These are phyloP conservation scores for Blastobasis adustella DNA, from an alignment of 2,888 invertebrate genomes.

Conservation along the genomic window DNA sequence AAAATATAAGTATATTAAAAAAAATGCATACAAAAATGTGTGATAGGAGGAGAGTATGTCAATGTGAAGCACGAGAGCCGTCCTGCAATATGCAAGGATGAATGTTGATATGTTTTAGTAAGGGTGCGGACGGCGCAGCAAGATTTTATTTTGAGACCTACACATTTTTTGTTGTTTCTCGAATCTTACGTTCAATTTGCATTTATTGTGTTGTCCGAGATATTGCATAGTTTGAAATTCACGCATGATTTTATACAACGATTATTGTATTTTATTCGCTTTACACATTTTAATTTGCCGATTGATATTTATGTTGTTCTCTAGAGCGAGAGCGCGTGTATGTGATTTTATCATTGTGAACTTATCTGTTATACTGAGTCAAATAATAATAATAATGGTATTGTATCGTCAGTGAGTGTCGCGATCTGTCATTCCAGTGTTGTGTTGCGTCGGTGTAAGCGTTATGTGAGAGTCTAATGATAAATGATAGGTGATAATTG, in stretches of 20 bases:
- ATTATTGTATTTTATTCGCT: slow-evolving; percentile 55
- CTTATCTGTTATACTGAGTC: slow-evolving; percentile 18
- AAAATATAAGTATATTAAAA: slow-evolving; percentile 6
- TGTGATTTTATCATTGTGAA: slow-evolving; percentile 33
- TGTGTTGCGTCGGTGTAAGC: slow-evolving; percentile 54
- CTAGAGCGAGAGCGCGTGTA: slow-evolving; percentile 38
- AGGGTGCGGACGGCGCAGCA: slow-evolving; percentile 21
- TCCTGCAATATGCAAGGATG: slow-evolving; percentile 27
- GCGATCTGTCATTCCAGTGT: slow-evolving; percentile 67
- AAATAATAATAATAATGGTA: slow-evolving; percentile 29
- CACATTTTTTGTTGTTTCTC: too few relatives aligned
- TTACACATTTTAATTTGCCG: slow-evolving; percentile 52
- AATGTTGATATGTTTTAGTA: too few relatives aligned
- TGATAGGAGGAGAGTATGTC: slow-evolving; percentile 34
- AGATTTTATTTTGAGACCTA: slow-evolving; percentile 17
- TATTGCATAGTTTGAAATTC: slow-evolving; percentile 30
- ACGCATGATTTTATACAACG: slow-evolving; percentile 45
- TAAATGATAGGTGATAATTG: slow-evolving; percentile 31
- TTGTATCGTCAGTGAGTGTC: slow-evolving; percentile 26
- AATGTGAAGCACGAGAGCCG: slow-evolving; percentile 45
- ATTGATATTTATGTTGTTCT: slow-evolving; percentile 34
- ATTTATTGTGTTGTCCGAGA: slow-evolving; percentile 51
- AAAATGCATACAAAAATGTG: slow-evolving; percentile 39
- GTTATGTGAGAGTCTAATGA: slow-evolving; percentile 55
- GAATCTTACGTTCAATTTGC: slow-evolving; percentile 35